A percentile compares a stretch with the other conserved stretches of the same genome.
Evolutionary conservation across 2,113 vertebrate genomes (phyloP).

Genomic region (Polypterus bichir): DNA sequence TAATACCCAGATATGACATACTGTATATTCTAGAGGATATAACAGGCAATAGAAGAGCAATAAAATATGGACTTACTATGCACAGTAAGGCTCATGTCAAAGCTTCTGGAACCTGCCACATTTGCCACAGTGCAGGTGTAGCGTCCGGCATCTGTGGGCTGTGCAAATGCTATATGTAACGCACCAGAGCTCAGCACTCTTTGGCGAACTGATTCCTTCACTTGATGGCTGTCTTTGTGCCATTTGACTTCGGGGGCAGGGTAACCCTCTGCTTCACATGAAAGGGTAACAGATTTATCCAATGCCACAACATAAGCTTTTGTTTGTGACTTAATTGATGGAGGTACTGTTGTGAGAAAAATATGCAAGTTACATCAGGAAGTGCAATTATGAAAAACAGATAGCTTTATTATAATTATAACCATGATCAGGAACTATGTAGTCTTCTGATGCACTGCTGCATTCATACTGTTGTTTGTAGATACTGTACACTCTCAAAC

Average conservation of each 20-base stretch:
- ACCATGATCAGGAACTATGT: no score
- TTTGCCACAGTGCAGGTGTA: conserved; percentile 79
- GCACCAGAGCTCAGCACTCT: conserved; percentile 67
- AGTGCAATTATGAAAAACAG: no score
- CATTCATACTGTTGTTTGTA: no score
- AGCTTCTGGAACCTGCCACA: conserved; percentile 57
- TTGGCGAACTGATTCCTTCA: conserved; percentile 55
- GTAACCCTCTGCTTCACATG: conserved; percentile 64
- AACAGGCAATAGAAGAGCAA: neutral
- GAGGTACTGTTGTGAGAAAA: conserved; percentile 61
- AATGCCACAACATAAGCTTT: conserved; percentile 46
- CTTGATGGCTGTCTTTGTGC: conserved; percentile 64
- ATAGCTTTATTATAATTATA: no score
- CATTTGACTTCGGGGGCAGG: conserved; percentile 67
- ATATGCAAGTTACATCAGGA: neutral
- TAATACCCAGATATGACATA: no score
- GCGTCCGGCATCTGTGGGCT: conserved; percentile 56
- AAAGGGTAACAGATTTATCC: conserved; percentile 70
- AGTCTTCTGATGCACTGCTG: no score
- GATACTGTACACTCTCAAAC: no score
- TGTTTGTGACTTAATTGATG: conserved; percentile 52
- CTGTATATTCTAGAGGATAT: no score
- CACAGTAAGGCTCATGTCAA: conserved; percentile 54
- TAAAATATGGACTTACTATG: conserved; percentile 50
- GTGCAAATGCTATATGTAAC: conserved; percentile 70